phyloP scores from a whole-genome alignment of 2,888 invertebrate genomes.

The Idaea biselata region DNA sequence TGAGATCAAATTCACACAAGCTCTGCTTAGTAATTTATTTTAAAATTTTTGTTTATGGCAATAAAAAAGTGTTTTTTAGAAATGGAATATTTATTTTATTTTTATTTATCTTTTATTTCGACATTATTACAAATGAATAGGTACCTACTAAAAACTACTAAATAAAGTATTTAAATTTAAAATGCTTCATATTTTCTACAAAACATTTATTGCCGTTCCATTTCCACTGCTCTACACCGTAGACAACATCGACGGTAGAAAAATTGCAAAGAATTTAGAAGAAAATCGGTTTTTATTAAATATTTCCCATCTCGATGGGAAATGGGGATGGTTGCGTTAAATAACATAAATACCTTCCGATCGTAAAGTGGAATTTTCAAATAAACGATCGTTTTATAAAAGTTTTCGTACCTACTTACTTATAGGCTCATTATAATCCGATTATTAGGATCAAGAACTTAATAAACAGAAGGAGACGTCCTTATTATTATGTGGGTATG shows the following conservation, averaged over 20 bases:
- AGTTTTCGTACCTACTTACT: conserved; percentile 23
- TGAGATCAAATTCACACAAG: too few species aligned
- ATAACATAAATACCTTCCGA: conserved; percentile 44
- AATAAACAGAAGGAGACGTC: background rate
- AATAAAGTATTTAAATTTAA: too few species aligned
- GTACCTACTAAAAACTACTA: too few species aligned
- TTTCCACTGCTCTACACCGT: background rate
- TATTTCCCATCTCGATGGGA: conserved; percentile 44
- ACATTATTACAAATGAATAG: background rate
- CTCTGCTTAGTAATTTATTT: too few species aligned
- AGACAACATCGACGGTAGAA: conserved; percentile 21
- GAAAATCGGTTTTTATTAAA: conserved; percentile 49
- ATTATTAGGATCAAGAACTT: background rate
- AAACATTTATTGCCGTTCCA: background rate
- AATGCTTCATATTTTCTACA: background rate
- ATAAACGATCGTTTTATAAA: conserved; percentile 44
- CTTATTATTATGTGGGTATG: background rate
- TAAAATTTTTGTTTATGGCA: too few species aligned
- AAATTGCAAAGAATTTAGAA: conserved; percentile 42
- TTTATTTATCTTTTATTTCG: too few species aligned
- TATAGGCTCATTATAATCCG: background rate
- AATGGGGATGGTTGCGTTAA: conserved; percentile 37
- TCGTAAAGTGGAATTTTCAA: conserved; percentile 43
- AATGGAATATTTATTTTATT: too few species aligned
- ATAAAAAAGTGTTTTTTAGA: too few species aligned